A percentile compares a stretch with the other conserved stretches of the same genome.
Conservation (phyloP, 2,888 invertebrate genomes). For the Hedya salicella region DNA sequence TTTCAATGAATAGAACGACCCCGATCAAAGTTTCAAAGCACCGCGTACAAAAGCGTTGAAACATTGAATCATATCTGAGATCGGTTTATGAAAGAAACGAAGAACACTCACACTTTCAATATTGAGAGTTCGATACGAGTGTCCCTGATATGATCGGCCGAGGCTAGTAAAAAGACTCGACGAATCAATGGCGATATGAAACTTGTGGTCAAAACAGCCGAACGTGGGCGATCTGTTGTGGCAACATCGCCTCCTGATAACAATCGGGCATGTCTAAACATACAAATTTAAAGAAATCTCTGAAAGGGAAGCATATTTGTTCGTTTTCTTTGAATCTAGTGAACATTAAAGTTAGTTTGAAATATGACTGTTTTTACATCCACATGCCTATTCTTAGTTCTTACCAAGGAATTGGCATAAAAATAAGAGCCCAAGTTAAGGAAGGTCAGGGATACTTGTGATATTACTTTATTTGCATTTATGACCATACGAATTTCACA, state of each 20-base stretch:
- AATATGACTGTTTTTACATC: no score
- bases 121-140: slow-evolving; percentile 55
- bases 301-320: neutral
- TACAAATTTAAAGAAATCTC: slow-evolving; percentile 21
- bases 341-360: neutral
- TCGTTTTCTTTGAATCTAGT: neutral
- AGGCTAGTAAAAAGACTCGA: slow-evolving; percentile 52
- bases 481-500: no score
- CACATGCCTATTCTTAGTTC: no score
- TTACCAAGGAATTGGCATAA: no score
- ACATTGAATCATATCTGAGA: slow-evolving; percentile 69
- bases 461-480: no score
- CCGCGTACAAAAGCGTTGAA: slow-evolving; percentile 66
- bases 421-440: no score
- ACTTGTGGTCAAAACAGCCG: slow-evolving; percentile 68
- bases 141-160: slow-evolving; percentile 59
- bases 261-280: slow-evolving; percentile 51
- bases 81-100: slow-evolving; percentile 51
- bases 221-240: slow-evolving; percentile 57
- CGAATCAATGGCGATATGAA: slow-evolving; percentile 45
- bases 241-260: slow-evolving; percentile 54
- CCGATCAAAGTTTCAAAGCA: slow-evolving; percentile 60
- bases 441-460: no score
- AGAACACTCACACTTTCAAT: slow-evolving; percentile 58
- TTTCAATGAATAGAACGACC: slow-evolving; percentile 57